Conservation (phyloP, 2,113 vertebrate genomes). For the Vimba vimba region DNA sequence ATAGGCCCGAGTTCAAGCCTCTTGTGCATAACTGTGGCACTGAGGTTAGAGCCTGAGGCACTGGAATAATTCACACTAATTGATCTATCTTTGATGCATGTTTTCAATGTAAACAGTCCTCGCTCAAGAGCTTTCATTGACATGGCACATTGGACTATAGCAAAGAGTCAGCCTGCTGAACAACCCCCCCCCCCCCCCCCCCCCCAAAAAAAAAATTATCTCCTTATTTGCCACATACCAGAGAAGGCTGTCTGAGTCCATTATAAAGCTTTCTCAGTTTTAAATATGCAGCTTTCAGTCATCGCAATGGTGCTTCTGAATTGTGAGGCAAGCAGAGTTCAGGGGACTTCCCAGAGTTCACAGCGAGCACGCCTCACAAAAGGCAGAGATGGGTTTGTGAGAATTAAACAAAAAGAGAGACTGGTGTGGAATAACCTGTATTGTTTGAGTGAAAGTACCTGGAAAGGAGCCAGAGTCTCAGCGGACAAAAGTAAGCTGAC, state of each 20-base stretch:
- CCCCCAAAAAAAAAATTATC: conserved; percentile 35
- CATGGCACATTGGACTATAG: conserved; percentile 37
- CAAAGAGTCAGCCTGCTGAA: conserved; percentile 20
- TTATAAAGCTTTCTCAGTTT: conserved; percentile 42
- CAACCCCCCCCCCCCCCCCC: not conserved
- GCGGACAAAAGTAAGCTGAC: conserved; percentile 28
- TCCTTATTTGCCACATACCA: conserved; percentile 56
- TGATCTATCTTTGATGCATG: conserved; percentile 61
- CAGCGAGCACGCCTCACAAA: conserved; percentile 50
- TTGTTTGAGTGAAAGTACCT: conserved; percentile 69
- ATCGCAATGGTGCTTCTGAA: conserved; percentile 56
- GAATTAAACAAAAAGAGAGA: conserved; percentile 44
- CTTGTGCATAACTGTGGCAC: conserved; percentile 61
- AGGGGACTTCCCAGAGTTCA: conserved; percentile 80
- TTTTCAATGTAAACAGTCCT: conserved; percentile 68
- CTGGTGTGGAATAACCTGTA: conserved; percentile 62
- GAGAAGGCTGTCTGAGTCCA: conserved; percentile 42
- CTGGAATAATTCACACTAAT: conserved; percentile 61
- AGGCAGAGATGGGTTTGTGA: conserved; percentile 35
- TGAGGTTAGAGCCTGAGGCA: conserved; percentile 54
- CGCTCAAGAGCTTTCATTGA: conserved; percentile 52
- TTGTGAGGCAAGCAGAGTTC: conserved; percentile 64
- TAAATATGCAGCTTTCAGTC: conserved; percentile 59
- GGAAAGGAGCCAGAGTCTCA: conserved; percentile 58
- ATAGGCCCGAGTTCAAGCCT: conserved; percentile 52